Evolutionary conservation across 2,113 vertebrate genomes (phyloP).

Genomic region (Prietella phreatophila): DNA sequence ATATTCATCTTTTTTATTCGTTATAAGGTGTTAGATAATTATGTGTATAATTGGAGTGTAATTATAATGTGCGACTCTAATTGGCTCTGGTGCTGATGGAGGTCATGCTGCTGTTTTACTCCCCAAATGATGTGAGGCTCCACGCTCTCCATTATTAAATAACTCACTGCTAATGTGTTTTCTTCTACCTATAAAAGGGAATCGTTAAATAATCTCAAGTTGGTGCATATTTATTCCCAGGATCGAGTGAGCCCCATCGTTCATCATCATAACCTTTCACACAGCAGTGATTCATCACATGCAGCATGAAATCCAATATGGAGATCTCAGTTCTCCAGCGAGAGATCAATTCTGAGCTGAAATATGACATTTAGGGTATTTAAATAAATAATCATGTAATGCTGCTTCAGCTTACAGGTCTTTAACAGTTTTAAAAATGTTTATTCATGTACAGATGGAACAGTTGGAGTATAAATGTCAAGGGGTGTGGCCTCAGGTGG

Average conservation of each 20-base stretch:
- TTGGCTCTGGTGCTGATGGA: not conserved
- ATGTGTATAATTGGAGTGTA: not conserved
- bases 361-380: not conserved
- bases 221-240: constrained; percentile 47
- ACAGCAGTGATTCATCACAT: constrained; percentile 48
- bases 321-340: constrained; percentile 48
- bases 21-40: constrained; percentile 21
- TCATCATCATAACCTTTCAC: constrained; percentile 63
- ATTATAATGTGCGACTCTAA: constrained; percentile 4
- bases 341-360: not conserved
- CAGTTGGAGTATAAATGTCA: not conserved
- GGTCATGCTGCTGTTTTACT: constrained; percentile 9
- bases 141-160: not conserved
- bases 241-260: constrained; percentile 40
- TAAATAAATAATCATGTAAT: not conserved
- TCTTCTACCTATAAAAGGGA: not conserved
- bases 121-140: not conserved
- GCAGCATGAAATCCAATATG: constrained; percentile 57
- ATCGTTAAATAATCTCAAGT: not conserved
- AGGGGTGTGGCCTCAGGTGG: not conserved
- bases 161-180: not conserved
- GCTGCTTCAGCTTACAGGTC: not conserved
- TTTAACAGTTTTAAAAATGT: not conserved
- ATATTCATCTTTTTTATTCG: constrained; percentile 37
- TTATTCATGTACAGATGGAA: not conserved